Evolutionary conservation across 2,113 vertebrate species (phyloP), one percentile per base, ranked within the genome.

Genomic region (Baryphthengus martii): DNA sequence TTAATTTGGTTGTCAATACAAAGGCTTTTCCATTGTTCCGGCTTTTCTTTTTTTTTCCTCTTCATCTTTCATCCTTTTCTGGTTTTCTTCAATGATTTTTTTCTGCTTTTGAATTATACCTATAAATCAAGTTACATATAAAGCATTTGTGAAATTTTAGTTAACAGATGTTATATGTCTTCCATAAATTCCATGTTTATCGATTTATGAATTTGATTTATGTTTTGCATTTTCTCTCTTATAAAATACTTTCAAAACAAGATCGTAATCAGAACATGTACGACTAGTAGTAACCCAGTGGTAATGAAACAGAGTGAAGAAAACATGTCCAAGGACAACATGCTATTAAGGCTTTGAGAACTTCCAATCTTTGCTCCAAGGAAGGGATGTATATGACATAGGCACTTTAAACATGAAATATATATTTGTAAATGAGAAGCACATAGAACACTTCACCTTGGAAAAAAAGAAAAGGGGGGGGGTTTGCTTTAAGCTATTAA

Each of bases 91-190:
- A 70, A 31, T 17, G 11, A 50, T 68, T 95, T 79, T 71, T 68
- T 73, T 91, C 76, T 71, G 73, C 74, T 90, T 97, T 96, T 87
- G 49, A 87, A 81, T 84, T 91, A 72, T 89, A 55, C 14, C 2
- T 3, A 74, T 59, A 61, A 67, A 63, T 62, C 14, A 56, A 91
- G 75, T 40, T 40, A 37, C 10, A 7, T 37, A 67, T 12, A 18
- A 72, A 70, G 8, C 55, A 59, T 85, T 65, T 83, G 21, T 72
- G 33, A 87, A 52, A 76, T 88, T 72, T 79, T 68, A 79, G 24
- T 71, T 31, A 58, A 75, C 8, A 72, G 79, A 83, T 50, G 17
- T 18, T 76, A 72, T 59, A 61, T 45, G 13, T 52, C 23, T 71
- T 82, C 29, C 45, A 85, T 61, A 75, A 83, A 66, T 61, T 86